These are phyloP conservation scores for Bolborhynchus lineola DNA, from an alignment of 2,113 vertebrate genomes.

Conservation along the genomic window DNA sequence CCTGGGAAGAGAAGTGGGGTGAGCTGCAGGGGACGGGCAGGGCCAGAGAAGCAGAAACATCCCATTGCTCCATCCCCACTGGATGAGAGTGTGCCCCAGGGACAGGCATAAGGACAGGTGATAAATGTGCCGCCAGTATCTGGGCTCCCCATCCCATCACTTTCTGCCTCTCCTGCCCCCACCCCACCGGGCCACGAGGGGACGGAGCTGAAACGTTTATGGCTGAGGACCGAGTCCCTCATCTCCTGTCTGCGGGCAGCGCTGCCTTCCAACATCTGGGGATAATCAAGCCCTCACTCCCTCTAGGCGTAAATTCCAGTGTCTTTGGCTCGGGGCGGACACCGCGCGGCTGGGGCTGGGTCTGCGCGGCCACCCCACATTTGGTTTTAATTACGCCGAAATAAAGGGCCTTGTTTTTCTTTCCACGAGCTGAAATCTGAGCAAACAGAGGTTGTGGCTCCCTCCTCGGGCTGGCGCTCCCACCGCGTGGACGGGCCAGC, in stretches of 20 bases:
- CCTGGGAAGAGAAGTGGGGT: conserved; percentile 52
- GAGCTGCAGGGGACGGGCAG: not conserved
- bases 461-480: conserved; percentile 1
- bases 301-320: conserved; percentile 70
- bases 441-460: conserved; percentile 40
- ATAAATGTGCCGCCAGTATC: not conserved
- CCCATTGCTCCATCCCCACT: fast-evolving
- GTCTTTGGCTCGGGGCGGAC: conserved; percentile 58
- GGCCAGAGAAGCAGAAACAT: not conserved
- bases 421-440: conserved; percentile 55
- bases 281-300: conserved; percentile 42
- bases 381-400: conserved; percentile 68
- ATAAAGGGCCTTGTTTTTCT: conserved; percentile 67
- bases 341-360: conserved; percentile 29
- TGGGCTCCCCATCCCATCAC: fast-evolving
- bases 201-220: conserved; percentile 28
- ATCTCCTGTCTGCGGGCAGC: conserved; percentile 23
- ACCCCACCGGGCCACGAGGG: not conserved
- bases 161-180: not conserved
- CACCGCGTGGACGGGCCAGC: fast-evolving
- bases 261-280: conserved; percentile 70
- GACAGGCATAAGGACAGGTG: fast-evolving
- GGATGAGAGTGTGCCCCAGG: fast-evolving
- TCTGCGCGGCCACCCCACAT: not conserved
- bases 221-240: conserved; percentile 47